Conservation (phyloP, 2,888 invertebrate genomes). For the Aricia artaxerxes region DNA sequence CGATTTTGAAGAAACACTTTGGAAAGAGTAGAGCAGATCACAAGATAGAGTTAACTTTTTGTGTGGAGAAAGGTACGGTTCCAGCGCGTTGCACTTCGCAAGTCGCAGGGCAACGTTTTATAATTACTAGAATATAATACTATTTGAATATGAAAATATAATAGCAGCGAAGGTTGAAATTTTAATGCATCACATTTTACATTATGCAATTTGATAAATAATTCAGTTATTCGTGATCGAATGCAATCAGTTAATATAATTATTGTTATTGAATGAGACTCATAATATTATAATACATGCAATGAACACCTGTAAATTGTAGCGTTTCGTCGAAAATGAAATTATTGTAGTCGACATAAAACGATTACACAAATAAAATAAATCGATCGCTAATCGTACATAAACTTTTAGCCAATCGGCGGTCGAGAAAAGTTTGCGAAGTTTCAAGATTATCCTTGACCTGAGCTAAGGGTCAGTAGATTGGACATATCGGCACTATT, state of each 20-base stretch:
- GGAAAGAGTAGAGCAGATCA: no score
- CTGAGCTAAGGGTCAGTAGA: constrained; percentile 63
- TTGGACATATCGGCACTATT: constrained; percentile 67
- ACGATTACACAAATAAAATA: constrained; percentile 5
- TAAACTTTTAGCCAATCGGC: constrained; percentile 13
- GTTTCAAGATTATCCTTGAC: constrained; percentile 57
- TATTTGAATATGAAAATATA: not conserved
- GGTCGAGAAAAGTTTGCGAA: not conserved
- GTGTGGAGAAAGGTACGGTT: not conserved
- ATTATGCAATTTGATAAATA: constrained; percentile 20
- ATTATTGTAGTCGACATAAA: not conserved
- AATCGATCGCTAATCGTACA: not conserved
- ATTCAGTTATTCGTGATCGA: constrained; percentile 25
- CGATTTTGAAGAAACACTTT: not conserved
- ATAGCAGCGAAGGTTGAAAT: not conserved
- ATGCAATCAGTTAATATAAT: constrained; percentile 27
- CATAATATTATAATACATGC: constrained; percentile 16
- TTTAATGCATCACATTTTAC: not conserved
- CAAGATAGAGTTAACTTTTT: not conserved
- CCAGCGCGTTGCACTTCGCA: no score
- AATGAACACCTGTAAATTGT: constrained; percentile 12
- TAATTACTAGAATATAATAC: not conserved
- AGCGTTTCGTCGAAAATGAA: not conserved
- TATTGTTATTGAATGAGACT: constrained; percentile 21
- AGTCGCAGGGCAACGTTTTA: not conserved